A percentile compares a stretch with the other conserved stretches of the same genome.
Conservation (phyloP, 2,888 invertebrate genomes). For the Scaptomyza reducta region DNA sequence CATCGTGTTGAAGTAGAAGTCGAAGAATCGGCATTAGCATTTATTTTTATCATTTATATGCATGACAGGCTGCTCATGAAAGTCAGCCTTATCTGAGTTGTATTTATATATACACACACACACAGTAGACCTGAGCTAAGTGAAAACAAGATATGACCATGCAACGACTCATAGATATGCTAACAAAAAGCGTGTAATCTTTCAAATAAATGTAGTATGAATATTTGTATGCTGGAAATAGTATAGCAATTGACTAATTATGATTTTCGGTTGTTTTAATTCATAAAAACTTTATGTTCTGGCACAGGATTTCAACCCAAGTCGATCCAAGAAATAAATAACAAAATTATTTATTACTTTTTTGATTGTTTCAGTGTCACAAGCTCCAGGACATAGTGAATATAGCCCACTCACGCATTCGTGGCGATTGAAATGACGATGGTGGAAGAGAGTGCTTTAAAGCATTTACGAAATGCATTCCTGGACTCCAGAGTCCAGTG, state of each 20-base stretch:
- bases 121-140: not conserved
- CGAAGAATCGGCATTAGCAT: slow-evolving; percentile 64
- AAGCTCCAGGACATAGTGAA: not conserved
- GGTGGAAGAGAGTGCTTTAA: slow-evolving; percentile 31
- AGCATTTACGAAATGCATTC: slow-evolving; percentile 54
- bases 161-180: slow-evolving; percentile 27
- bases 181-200: not conserved
- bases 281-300: too few relatives aligned
- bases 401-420: not conserved
- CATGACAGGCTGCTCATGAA: slow-evolving; percentile 73
- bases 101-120: slow-evolving; percentile 19
- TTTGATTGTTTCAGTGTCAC: not conserved
- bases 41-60: slow-evolving; percentile 79
- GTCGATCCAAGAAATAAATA: too few relatives aligned
- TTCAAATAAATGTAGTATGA: too few relatives aligned
- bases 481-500: slow-evolving; percentile 30
- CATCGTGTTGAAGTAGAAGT: slow-evolving; percentile 11
- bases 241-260: too few relatives aligned
- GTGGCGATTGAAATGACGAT: slow-evolving; percentile 3
- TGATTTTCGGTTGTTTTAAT: too few relatives aligned
- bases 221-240: too few relatives aligned
- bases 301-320: too few relatives aligned
- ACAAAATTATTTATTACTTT: too few relatives aligned
- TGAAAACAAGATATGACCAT: not conserved
- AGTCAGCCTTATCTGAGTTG: slow-evolving; percentile 63